A percentile compares a stretch with the other conserved stretches of the same genome.
Evolutionary conservation across 2,888 invertebrate species (phyloP).

Genomic region (Trimorus sp.): DNA sequence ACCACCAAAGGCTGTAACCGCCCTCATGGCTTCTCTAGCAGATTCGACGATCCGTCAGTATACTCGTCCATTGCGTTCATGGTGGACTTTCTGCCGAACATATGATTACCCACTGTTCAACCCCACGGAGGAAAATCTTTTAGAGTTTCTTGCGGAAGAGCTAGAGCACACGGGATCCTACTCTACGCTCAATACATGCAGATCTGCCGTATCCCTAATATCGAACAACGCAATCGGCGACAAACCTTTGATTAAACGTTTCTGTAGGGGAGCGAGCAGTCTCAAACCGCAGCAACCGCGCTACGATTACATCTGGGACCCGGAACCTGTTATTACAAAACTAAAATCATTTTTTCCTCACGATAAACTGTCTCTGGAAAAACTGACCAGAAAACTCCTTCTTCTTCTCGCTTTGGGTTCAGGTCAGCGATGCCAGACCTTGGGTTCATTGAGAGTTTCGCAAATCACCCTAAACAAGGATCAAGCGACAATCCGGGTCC

Average conservation of each 20-base stretch:
- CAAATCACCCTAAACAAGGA: slow-evolving; percentile 29
- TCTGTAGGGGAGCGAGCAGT: slow-evolving; percentile 40
- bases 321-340: slow-evolving; percentile 65
- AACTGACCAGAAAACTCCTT: slow-evolving; percentile 45
- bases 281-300: slow-evolving; percentile 59
- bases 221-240: slow-evolving; percentile 37
- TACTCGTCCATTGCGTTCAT: slow-evolving; percentile 35
- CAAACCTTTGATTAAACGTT: slow-evolving; percentile 46
- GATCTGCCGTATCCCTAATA: slow-evolving; percentile 55
- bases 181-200: slow-evolving; percentile 40
- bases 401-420: slow-evolving; percentile 60
- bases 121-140: background rate
- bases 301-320: slow-evolving; percentile 67
- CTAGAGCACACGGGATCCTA: slow-evolving; percentile 5
- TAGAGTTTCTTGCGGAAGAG: slow-evolving; percentile 39
- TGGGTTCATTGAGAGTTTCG: slow-evolving; percentile 40
- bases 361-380: slow-evolving; percentile 9
- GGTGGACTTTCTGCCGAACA: slow-evolving; percentile 49
- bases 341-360: slow-evolving; percentile 19
- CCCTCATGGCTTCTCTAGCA: slow-evolving; percentile 50
- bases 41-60: slow-evolving; percentile 56
- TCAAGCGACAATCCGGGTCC: slow-evolving; percentile 27
- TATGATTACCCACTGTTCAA: slow-evolving; percentile 11
- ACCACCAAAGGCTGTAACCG: background rate
- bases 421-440: slow-evolving; percentile 63